Conservation (phyloP, 2,888 invertebrate genomes). For the Actias luna region DNA sequence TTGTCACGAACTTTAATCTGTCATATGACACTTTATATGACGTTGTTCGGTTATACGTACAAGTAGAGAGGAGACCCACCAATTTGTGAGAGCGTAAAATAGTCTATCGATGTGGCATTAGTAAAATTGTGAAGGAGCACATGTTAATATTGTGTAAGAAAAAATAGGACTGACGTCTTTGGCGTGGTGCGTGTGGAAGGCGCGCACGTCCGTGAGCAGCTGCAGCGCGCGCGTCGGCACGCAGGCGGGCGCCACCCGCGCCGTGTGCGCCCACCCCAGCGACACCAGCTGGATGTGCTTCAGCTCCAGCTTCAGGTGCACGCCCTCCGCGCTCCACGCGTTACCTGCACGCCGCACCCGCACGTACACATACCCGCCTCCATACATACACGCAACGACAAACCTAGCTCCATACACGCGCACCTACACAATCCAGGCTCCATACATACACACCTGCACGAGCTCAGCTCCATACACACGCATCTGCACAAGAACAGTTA, state of each 20-base stretch:
- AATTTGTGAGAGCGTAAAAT: no score
- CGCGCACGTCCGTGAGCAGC: constrained; percentile 88
- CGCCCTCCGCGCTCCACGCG: constrained; percentile 86
- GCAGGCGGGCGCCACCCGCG: constrained; percentile 87
- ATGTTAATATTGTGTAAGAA: background rate
- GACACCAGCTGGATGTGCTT: constrained; percentile 97
- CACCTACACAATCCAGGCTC: no score
- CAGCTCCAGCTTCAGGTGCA: constrained; percentile 91
- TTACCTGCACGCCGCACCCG: constrained; percentile 80
- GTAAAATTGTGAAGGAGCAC: no score
- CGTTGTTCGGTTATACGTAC: no score
- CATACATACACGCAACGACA: background rate
- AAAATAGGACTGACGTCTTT: constrained; percentile 87
- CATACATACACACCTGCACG: no score
- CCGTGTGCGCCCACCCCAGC: constrained; percentile 91
- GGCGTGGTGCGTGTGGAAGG: constrained; percentile 93
- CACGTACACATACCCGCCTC: background rate
- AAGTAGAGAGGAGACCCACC: no score
- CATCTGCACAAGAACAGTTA: no score
- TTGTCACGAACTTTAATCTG: no score
- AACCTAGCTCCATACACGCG: no score
- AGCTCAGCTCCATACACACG: no score
- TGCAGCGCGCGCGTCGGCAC: constrained; percentile 86
- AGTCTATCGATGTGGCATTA: no score
- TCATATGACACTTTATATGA: no score